Percentiles rank a stretch among this genome's conserved stretches.
These are phyloP conservation scores for Oncorhynchus gorbuscha DNA, from an alignment of 2,113 vertebrate genomes.

Conservation along the genomic window DNA sequence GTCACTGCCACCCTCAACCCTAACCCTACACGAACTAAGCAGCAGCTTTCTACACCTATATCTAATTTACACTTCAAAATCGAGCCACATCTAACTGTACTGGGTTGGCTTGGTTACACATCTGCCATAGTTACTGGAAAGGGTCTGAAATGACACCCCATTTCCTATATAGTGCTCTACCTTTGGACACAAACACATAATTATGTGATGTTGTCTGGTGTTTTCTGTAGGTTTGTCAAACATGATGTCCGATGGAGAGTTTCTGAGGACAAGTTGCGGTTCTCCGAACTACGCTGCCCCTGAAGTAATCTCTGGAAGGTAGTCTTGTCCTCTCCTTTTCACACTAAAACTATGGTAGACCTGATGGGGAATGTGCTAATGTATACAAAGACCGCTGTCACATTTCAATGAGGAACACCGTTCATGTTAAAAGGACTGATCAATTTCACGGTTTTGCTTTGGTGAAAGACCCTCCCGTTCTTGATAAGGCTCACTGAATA, in stretches of 20 bases:
- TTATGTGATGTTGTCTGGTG: no score
- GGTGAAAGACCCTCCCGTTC: no score
- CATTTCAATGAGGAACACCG: no score
- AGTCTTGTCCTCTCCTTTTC: constrained; percentile 18
- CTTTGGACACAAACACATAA: no score
- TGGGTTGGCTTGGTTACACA: no score
- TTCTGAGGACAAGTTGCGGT: constrained; percentile 95
- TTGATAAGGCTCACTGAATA: no score
- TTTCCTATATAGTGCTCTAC: no score
- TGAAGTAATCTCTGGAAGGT: constrained; percentile 99
- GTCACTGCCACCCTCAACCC: constrained; percentile 18
- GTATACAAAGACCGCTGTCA: no score
- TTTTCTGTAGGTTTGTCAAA: constrained; percentile 88
- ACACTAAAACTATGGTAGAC: not conserved
- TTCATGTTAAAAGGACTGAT: no score
- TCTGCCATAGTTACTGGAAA: not conserved
- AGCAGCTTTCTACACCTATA: not conserved
- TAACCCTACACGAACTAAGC: not conserved
- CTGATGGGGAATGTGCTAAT: not conserved
- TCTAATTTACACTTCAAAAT: not conserved
- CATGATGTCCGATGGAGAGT: constrained; percentile 99
- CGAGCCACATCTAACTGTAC: no score
- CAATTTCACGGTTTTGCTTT: no score
- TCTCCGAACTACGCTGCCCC: constrained; percentile 98
- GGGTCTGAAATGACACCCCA: no score